Conservation (phyloP, 2,888 invertebrate genomes). For the Pseudeuparius sepicola region DNA sequence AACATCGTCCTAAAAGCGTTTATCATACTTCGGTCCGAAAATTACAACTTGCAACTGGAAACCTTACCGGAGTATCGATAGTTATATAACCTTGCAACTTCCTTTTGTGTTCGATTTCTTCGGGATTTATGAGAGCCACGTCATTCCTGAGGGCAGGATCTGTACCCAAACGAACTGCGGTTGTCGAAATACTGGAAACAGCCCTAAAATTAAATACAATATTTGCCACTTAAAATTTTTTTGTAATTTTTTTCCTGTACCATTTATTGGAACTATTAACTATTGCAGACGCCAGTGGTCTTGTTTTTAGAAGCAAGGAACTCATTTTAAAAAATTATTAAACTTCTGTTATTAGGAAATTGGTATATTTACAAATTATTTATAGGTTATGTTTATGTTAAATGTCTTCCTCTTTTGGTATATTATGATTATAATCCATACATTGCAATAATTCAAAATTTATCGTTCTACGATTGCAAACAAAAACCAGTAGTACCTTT, state of each 20-base stretch:
- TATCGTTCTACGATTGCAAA: too few relatives aligned
- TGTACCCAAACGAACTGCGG: slow-evolving; percentile 23
- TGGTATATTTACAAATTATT: too few relatives aligned
- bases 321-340: slow-evolving; percentile 18
- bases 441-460: too few relatives aligned
- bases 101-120: slow-evolving; percentile 42
- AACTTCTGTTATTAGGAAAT: too few relatives aligned
- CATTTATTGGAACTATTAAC: too few relatives aligned
- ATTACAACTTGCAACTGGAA: neutral
- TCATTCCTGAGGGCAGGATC: slow-evolving; percentile 41
- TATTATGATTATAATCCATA: too few relatives aligned
- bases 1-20: slow-evolving; percentile 53
- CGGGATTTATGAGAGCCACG: slow-evolving; percentile 41
- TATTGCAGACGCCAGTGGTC: slow-evolving; percentile 16
- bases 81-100: slow-evolving; percentile 46
- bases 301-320: slow-evolving; percentile 17
- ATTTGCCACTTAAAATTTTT: too few relatives aligned
- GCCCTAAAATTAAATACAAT: slow-evolving; percentile 12
- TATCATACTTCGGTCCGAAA: slow-evolving; percentile 8
- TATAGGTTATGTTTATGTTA: too few relatives aligned
- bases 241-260: too few relatives aligned
- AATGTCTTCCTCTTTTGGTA: too few relatives aligned
- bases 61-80: slow-evolving; percentile 46
- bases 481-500: too few relatives aligned
- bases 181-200: slow-evolving; percentile 27